These are phyloP conservation scores for Caenorhabditis brenneri DNA, from an alignment of 1,140 invertebrate genomes.

Conservation along the genomic window DNA sequence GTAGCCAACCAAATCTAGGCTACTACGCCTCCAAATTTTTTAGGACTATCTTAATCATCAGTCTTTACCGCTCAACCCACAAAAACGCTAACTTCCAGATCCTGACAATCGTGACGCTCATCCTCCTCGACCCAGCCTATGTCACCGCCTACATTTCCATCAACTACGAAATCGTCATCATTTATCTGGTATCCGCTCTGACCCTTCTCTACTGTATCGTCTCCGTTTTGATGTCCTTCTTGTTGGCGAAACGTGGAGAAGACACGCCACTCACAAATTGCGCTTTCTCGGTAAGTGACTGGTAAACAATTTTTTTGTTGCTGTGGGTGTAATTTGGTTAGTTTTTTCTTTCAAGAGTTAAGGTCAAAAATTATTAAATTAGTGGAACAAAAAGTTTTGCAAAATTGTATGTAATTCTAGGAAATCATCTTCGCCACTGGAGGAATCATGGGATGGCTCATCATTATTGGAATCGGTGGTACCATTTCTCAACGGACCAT, in stretches of 20 bases:
- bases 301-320: neutral
- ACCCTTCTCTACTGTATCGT: conserved; percentile 59
- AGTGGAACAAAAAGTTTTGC: neutral
- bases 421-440: conserved; percentile 57
- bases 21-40: neutral
- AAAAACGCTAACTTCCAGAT: conserved; percentile 50
- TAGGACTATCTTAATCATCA: neutral
- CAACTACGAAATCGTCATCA: conserved; percentile 60
- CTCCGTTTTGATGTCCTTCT: conserved; percentile 54
- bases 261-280: conserved; percentile 52
- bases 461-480: conserved; percentile 57
- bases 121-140: conserved; percentile 57
- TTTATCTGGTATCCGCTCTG: conserved; percentile 56
- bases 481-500: conserved; percentile 58
- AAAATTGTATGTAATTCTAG: conserved; percentile 41
- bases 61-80: neutral
- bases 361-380: neutral
- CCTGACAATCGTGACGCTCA: conserved; percentile 56
- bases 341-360: neutral
- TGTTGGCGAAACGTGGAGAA: conserved; percentile 47
- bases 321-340: neutral
- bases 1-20: neutral
- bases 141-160: conserved; percentile 59
- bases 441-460: conserved; percentile 59
- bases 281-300: conserved; percentile 50